phyloP scores from a whole-genome alignment of 2,797 vertebrate species.

The Hozukius guyotensis region DNA sequence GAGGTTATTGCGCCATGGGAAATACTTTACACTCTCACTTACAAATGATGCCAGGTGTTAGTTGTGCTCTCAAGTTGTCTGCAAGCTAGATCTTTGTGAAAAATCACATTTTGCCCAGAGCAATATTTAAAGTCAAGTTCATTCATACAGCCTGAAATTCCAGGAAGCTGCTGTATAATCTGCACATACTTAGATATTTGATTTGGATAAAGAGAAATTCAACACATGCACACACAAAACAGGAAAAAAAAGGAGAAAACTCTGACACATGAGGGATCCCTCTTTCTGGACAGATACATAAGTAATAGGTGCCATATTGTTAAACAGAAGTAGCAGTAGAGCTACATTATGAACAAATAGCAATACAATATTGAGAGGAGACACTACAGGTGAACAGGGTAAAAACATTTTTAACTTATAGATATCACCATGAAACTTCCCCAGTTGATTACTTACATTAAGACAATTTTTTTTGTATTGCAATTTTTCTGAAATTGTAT shows the following conservation, averaged over 20 bases:
- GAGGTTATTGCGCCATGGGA: constrained; percentile 23
- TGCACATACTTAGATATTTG: not conserved
- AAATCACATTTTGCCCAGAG: not conserved
- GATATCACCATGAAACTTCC: no score
- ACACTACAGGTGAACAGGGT: no score
- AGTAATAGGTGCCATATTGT: not conserved
- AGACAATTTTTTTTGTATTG: accelerated
- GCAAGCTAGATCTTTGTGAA: not conserved
- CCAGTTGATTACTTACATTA: no score
- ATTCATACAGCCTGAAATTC: not conserved
- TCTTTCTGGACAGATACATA: not conserved
- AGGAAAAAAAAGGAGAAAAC: not conserved
- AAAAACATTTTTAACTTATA: no score
- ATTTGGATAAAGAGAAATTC: not conserved
- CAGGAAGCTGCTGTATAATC: not conserved
- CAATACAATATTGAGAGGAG: not conserved
- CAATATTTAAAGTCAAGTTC: not conserved
- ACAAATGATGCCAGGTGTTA: not conserved
- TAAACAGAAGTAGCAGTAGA: not conserved
- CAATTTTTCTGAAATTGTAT: no score
- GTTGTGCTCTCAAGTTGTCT: not conserved
- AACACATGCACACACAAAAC: not conserved
- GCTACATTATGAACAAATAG: not conserved
- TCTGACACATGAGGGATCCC: not conserved
- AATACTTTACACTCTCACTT: constrained; percentile 6